Conservation (phyloP, 2,113 vertebrate species). For the Scartelaos histophorus region DNA sequence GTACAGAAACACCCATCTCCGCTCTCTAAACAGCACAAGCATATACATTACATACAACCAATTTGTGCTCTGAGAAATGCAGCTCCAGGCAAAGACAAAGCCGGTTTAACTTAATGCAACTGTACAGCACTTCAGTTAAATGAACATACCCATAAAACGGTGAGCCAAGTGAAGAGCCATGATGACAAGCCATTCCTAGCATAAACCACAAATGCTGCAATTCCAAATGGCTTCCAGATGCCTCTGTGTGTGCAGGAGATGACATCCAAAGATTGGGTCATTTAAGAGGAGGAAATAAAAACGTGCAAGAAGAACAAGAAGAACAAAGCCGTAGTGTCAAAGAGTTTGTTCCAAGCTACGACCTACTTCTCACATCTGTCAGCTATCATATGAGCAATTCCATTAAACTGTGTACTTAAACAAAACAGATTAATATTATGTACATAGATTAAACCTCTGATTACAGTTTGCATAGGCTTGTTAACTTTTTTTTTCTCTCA, state of each 20-base stretch:
- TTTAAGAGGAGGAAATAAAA: conserved; percentile 49
- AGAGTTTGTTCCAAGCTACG: conserved; percentile 56
- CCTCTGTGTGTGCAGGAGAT: conserved; percentile 47
- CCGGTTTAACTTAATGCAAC: conserved; percentile 16
- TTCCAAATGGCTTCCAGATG: conserved; percentile 71
- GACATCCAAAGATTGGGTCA: conserved; percentile 48
- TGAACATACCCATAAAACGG: conserved; percentile 42
- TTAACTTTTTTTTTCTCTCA: background rate
- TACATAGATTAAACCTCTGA: background rate
- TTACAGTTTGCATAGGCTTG: background rate
- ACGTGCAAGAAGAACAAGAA: conserved; percentile 29
- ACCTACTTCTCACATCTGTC: conserved; percentile 69
- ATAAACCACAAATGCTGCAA: conserved; percentile 57
- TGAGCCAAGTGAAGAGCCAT: conserved; percentile 62
- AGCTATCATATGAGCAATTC: conserved; percentile 40
- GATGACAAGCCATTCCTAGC: conserved; percentile 70
- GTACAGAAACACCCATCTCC: conserved; percentile 54
- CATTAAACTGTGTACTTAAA: conserved; percentile 34
- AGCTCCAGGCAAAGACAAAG: conserved; percentile 24
- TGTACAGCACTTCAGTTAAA: conserved; percentile 14
- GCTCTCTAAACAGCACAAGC: conserved; percentile 35
- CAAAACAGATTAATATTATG: background rate
- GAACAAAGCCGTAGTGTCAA: conserved; percentile 47
- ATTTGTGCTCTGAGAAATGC: conserved; percentile 1
- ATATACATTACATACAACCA: conserved; percentile 19